Base-by-base conservation (phyloP, 2,888 invertebrate genomes). In the Enchytraeus crypticus region DNA sequence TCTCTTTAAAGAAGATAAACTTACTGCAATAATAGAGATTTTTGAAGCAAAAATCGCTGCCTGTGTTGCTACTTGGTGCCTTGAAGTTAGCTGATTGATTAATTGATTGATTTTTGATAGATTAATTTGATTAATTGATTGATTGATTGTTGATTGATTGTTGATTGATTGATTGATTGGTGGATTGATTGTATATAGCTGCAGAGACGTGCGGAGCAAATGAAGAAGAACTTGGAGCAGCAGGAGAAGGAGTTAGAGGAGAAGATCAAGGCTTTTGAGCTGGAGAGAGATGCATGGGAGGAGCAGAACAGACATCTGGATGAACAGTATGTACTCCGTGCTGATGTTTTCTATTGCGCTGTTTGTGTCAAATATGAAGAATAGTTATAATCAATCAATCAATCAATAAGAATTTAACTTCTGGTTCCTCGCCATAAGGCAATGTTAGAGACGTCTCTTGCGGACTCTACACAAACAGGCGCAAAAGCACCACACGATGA, bases 161-260 rank as follows among this genome's bases (percentile, higher is more conserved):
- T 18, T 11, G 38, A 8, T 38, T 8, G 8, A 11, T 11, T 11
- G 38, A 8, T 38, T 38, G 8, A 38, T 8, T 18, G 18, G 18
- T 38, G 38, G 18, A 38, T 38, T 11, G 18, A 11, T 38, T 11
- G 8, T 38, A 18, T 38, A 18, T 18, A 84, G 84, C 81, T 95
- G 74, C 89, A 90, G 76, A 85, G 90, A 77, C 85, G 93, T 71
- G 92, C 95, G 78, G 95, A 95, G 79, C 86, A 83, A 81, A 87
- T 84, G 87, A 84, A 84, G 73, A 84, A 83, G 70, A 82, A 87
- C 57, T 83, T 91, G 69, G 93, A 93, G 78, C 87, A 89, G 74
- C 92, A 95, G 81, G 88, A 90, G 71, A 87, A 88, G 70, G 95
- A 95, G 79, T 81, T 95, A 72, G 92, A 93, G 69, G 93, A 95